Conservation (phyloP, 2,113 vertebrate genomes). For the Gobiocypris rarus region DNA sequence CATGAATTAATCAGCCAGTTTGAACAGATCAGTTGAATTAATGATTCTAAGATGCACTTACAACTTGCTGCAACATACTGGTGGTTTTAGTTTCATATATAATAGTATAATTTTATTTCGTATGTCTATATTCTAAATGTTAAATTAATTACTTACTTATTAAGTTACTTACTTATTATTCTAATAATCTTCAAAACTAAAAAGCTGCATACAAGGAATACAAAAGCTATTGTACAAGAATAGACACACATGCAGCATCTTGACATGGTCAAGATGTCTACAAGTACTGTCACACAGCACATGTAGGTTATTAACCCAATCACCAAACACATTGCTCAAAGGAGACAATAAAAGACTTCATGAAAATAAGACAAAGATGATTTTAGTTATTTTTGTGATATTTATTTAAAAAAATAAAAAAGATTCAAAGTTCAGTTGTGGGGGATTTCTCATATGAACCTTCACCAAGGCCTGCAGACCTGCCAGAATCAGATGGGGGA, state of each 20-base stretch:
- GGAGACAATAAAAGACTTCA: not conserved
- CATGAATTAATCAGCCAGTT: too few species aligned
- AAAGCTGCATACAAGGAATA: not conserved
- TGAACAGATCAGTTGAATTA: too few species aligned
- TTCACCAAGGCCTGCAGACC: not conserved
- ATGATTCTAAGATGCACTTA: too few species aligned
- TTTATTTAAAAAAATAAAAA: not conserved
- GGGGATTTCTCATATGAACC: not conserved
- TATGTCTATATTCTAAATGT: too few species aligned
- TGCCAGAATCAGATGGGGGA: not conserved
- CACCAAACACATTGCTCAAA: not conserved
- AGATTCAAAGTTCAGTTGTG: not conserved
- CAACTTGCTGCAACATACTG: too few species aligned
- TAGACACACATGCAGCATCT: not conserved
- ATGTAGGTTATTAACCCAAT: not conserved
- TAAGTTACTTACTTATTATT: too few species aligned
- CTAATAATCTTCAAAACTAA: not conserved
- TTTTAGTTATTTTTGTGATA: not conserved
- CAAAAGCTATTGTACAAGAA: not conserved
- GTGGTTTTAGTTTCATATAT: too few species aligned
- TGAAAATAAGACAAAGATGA: not conserved
- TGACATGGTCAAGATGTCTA: conserved; percentile 4
- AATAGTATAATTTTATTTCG: too few species aligned
- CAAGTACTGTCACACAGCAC: not conserved
- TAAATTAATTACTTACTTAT: too few species aligned